phyloP scores from a whole-genome alignment of 2,888 invertebrate genomes.

The Nowickia ferox region DNA sequence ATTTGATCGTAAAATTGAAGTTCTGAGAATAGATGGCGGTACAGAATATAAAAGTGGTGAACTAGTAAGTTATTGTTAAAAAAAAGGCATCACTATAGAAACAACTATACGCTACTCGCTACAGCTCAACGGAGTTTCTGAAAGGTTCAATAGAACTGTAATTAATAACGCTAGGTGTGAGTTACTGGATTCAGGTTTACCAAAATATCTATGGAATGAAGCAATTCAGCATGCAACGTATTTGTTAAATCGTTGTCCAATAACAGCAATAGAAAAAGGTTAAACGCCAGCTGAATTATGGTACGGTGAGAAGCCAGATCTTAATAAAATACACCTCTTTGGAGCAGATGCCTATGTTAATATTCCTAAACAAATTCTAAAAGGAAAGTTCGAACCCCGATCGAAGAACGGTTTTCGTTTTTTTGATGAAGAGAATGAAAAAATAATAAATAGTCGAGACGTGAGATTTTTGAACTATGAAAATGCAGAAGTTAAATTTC shows the following conservation, averaged over 20 bases:
- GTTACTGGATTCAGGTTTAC: constrained; percentile 24
- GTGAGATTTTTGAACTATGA: too few relatives aligned
- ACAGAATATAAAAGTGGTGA: constrained; percentile 31
- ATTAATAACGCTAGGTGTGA: constrained; percentile 32
- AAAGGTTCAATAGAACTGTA: constrained; percentile 44
- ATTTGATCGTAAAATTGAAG: constrained; percentile 26
- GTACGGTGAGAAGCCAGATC: too few relatives aligned
- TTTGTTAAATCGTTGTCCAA: constrained; percentile 25
- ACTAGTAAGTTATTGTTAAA: constrained; percentile 33
- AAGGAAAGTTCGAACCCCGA: constrained; percentile 31
- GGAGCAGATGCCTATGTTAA: too few relatives aligned
- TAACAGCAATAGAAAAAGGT: constrained; percentile 12
- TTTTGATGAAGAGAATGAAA: too few relatives aligned
- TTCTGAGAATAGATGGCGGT: constrained; percentile 14
- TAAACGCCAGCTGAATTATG: too few relatives aligned
- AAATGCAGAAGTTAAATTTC: too few relatives aligned
- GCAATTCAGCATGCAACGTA: constrained; percentile 40
- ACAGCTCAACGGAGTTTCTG: constrained; percentile 42
- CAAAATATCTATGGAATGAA: constrained; percentile 51
- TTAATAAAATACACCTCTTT: too few relatives aligned
- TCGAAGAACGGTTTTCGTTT: too few relatives aligned
- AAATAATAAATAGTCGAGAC: too few relatives aligned
- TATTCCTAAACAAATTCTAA: constrained; percentile 38
- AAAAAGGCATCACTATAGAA: constrained; percentile 14
- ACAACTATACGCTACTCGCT: constrained; percentile 34